Conservation (phyloP, 2,888 invertebrate species). For the Blastobasis adustella region DNA sequence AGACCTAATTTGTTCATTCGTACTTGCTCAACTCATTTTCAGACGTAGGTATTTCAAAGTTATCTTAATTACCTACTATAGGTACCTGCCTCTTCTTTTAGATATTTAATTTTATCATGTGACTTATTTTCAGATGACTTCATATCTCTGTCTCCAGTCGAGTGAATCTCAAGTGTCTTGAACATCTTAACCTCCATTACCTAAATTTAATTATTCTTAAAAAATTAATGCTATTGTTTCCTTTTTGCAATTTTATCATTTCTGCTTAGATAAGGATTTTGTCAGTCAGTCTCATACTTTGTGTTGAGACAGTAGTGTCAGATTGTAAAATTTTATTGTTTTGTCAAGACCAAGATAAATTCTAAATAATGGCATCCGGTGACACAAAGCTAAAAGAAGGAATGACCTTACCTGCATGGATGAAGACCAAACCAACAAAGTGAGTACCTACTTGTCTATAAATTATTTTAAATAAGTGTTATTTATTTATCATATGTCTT, state of each 20-base stretch:
- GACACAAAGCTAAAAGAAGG: slow-evolving; percentile 77
- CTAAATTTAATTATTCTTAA: slow-evolving; percentile 1
- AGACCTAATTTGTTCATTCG: no score
- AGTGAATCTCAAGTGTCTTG: slow-evolving; percentile 60
- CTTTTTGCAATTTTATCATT: slow-evolving; percentile 51
- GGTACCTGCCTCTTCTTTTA: neutral
- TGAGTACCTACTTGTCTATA: slow-evolving; percentile 24
- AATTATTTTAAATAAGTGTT: no score
- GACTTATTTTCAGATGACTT: slow-evolving; percentile 57
- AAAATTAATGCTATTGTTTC: no score
- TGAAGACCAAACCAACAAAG: slow-evolving; percentile 79
- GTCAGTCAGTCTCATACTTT: slow-evolving; percentile 34
- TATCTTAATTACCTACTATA: no score
- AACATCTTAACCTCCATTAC: slow-evolving; percentile 23
- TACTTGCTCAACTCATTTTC: no score
- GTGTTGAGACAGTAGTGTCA: slow-evolving; percentile 25
- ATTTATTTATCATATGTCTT: no score
- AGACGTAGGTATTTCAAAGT: no score
- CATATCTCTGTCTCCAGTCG: slow-evolving; percentile 36
- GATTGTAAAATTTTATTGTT: no score
- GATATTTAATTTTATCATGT: slow-evolving; percentile 2
- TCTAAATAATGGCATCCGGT: slow-evolving; percentile 53
- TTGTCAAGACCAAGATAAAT: slow-evolving; percentile 9
- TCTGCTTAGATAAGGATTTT: slow-evolving; percentile 58
- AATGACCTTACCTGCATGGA: slow-evolving; percentile 82